phyloP scores from a whole-genome alignment of 2,888 invertebrate species.

The Cephus nigrinus region DNA sequence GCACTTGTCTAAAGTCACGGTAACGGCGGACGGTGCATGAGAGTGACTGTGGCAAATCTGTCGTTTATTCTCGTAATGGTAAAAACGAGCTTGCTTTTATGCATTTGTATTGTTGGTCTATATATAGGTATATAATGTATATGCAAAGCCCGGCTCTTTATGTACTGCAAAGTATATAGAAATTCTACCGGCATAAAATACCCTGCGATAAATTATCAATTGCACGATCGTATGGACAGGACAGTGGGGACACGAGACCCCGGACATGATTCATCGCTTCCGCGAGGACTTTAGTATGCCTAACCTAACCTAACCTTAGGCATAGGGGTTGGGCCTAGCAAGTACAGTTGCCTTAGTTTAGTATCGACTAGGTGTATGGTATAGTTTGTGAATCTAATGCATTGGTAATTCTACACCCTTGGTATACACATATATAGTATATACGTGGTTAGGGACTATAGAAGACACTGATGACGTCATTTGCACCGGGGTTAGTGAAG shows the following conservation, averaged over 20 bases:
- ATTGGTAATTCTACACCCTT: conserved; percentile 8
- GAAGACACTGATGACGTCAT: no score
- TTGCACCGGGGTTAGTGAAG: no score
- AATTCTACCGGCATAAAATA: not conserved
- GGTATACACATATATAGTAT: not conserved
- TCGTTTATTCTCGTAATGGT: not conserved
- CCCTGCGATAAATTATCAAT: conserved; percentile 9
- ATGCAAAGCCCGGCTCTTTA: not conserved
- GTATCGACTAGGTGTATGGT: not conserved
- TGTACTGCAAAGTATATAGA: not conserved
- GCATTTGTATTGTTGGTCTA: not conserved
- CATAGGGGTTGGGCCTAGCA: not conserved
- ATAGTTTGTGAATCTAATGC: conserved; percentile 4
- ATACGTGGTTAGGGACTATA: no score
- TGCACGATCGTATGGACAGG: conserved; percentile 10
- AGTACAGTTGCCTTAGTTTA: not conserved
- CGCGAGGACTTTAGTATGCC: conserved; percentile 2
- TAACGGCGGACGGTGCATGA: not conserved
- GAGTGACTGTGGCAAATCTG: not conserved
- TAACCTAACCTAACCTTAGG: not conserved
- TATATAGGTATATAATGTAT: not conserved
- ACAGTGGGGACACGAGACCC: conserved; percentile 8
- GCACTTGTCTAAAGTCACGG: not conserved
- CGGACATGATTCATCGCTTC: conserved; percentile 9
- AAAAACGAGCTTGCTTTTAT: not conserved